Base-by-base conservation (phyloP, 2,888 invertebrate species). In the Peribatodes rhomboidaria region DNA sequence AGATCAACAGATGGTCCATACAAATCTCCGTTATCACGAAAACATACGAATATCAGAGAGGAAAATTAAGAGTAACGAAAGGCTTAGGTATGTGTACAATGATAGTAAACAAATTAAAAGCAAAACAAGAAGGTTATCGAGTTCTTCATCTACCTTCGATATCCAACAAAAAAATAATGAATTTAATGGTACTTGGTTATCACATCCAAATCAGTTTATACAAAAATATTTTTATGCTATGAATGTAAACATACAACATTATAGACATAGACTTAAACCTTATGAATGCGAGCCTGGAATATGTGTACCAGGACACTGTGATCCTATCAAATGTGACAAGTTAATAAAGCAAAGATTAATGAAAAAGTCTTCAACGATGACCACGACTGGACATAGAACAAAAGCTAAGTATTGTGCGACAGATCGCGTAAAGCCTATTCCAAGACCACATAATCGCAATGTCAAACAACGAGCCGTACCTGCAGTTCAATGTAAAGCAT, bases 241-340 rank as follows among this genome's bases (percentile, higher is more conserved):
- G 50, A 50, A 50, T 20, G 18, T 50, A 8, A 35, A 50, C 20
- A 20, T 50, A 9, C 35, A 50, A 20, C 13, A 50, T 37, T 58
- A 59, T 14, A 39, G 46, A 46, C 46, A 46, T 20, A 57, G 54
- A 13, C 58, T 81, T 49, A 67, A 78, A 53, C 76, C 76, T 3
- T 79, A 81, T 65, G 80, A 81, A 74, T 78, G 81, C 69, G 78
- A 80, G 65, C 81, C 81, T 42, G 75, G 73, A 44, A 65, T 77
- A 27, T 82, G 82, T 58, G 42, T 76, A 31, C 81, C 83, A 20
- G 82, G 76, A 3, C 56, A 77, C 59, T 79, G 81, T 61, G 67
- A 83, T 65, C 79, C 82, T 11, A 70, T 76, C 55, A 66, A 71
- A 13, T 63, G 61, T 47, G 52, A 44, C 11, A 60, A 62, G 35